Conservation (phyloP, 2,113 vertebrate genomes). For the Arizona elegans region DNA sequence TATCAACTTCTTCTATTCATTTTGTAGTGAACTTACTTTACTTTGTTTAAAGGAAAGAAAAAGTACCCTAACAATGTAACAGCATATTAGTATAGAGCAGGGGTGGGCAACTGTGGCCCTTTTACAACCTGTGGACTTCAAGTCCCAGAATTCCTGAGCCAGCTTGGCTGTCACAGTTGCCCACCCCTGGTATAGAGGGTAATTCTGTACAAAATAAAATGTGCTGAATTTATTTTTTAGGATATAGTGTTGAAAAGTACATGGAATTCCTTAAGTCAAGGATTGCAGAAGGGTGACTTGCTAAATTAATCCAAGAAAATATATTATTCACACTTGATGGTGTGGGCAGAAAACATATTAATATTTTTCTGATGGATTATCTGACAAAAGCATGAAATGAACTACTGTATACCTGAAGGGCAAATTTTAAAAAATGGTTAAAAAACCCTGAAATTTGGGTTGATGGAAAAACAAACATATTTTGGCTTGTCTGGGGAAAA, state of each 20-base stretch:
- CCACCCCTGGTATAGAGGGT: too few species aligned
- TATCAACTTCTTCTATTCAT: neutral
- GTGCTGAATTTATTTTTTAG: neutral
- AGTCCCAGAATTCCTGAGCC: too few species aligned
- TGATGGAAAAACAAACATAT: neutral
- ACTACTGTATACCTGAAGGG: neutral
- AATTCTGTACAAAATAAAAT: neutral
- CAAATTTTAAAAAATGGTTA: neutral
- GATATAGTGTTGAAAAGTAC: neutral
- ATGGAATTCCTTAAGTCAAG: neutral
- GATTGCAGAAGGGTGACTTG: neutral
- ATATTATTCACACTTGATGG: neutral
- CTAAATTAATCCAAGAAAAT: neutral
- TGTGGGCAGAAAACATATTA: neutral
- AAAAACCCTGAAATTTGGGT: neutral
- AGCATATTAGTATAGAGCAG: neutral
- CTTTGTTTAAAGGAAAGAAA: neutral
- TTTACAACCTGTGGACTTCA: too few species aligned
- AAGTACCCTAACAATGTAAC: neutral
- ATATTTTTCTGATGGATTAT: neutral
- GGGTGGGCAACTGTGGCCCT: too few species aligned
- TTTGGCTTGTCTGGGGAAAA: neutral
- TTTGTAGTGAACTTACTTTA: neutral
- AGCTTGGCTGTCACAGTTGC: too few species aligned
- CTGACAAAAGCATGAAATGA: neutral